Base-by-base conservation (phyloP, 1,140 invertebrate genomes). In the Brachionus sp. region DNA sequence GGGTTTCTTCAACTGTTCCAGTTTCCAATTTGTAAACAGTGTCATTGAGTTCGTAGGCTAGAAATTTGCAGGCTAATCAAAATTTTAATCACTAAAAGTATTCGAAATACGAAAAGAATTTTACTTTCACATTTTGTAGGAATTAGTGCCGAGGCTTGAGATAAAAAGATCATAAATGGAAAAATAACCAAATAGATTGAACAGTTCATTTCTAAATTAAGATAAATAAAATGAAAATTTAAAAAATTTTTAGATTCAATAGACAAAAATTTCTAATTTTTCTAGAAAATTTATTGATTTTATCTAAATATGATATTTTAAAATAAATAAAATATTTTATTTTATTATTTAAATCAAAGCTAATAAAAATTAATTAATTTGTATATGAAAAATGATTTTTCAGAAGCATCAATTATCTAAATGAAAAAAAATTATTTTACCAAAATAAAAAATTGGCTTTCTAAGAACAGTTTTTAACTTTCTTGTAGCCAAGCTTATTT, bases 81-180 rank as follows among this genome's bases (percentile, higher is more conserved):
- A 66, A 46, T 25, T 37, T 19, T 4, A 39, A 19, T 37, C 9
- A 46, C 29, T 46, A 10, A 7, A 46, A 46, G 7, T 2, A 4
- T 75, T 25, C 25, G 19, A 46, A 25, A 19, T 23, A 46, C 2
- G 12, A n/a, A 23, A 39, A 50, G 12, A 75, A 46, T 73, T 42
- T 73, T 75, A 75, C 70, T 75, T 75, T 75, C 70, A 29, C 70
- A 75, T 46, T 75, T 75, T 46, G 70, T 75, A 33, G 70, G 70
- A 70, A 70, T 39, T 3, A 70, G 37, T 1, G 66, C 66, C 16
- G 5, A 70, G 6, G 16, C 35, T 13, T n/a, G 13, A 33, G n/a
- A 13, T 33, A 29, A 33, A 12, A n/a, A 68, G 13, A 12, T 29
- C 29, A 33, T 33, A 29, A n/a, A 33, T 10, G 37, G n/a, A 39